Percentiles rank a stretch among this genome's conserved stretches.
These are phyloP conservation scores for Rafetus swinhoei DNA, from an alignment of 2,113 vertebrate genomes.

Conservation along the genomic window DNA sequence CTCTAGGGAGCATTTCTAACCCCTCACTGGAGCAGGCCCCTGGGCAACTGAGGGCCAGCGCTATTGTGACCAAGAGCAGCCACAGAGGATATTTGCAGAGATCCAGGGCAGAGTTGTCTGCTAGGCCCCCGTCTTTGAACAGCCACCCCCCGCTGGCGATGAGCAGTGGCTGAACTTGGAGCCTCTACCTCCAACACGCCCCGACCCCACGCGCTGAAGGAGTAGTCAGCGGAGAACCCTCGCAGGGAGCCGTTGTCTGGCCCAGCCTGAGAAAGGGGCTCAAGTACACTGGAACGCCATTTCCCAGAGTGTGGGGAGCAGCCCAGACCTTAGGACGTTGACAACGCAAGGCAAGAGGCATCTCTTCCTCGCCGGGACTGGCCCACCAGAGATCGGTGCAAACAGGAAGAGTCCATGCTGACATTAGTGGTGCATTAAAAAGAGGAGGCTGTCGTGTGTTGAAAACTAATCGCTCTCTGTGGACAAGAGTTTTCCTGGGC, in stretches of 20 bases:
- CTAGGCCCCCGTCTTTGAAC: background rate
- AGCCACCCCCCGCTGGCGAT: background rate
- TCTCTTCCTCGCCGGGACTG: background rate
- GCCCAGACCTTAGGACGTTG: background rate
- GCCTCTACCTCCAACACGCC: background rate
- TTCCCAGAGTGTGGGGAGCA: background rate
- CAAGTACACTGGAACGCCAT: background rate
- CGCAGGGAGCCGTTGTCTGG: background rate
- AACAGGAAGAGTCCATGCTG: background rate
- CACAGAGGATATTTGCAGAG: background rate
- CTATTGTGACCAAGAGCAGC: background rate
- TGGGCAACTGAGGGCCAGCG: background rate
- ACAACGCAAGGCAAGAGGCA: background rate
- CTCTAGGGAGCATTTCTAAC: background rate
- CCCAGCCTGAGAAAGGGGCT: background rate
- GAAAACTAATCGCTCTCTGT: background rate
- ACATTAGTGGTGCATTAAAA: background rate
- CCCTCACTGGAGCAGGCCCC: background rate
- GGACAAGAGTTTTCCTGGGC: background rate
- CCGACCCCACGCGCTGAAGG: background rate
- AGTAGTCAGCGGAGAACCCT: background rate
- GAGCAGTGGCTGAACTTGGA: background rate
- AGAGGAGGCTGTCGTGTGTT: background rate
- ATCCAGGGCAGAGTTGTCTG: background rate
- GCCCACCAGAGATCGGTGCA: background rate